These are phyloP conservation scores for Eriosoma lanigerum DNA, from an alignment of 1,140 invertebrate species.

Conservation along the genomic window DNA sequence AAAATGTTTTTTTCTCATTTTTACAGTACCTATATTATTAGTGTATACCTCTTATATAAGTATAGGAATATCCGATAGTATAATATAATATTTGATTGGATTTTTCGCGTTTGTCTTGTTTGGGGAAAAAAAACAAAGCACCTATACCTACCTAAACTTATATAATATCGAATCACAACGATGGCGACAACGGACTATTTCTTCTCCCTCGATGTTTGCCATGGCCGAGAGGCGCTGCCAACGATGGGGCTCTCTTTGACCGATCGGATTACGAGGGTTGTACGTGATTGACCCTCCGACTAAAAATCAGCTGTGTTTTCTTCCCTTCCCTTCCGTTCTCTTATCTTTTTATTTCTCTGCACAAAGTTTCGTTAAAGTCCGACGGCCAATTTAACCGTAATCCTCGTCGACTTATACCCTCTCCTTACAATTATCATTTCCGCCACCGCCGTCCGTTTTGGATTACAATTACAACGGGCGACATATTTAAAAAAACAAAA, in stretches of 20 bases:
- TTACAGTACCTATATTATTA: no score
- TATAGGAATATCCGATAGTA: no score
- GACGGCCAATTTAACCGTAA: conserved; percentile 30
- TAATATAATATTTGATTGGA: no score
- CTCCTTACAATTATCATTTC: background rate
- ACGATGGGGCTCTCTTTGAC: conserved; percentile 2
- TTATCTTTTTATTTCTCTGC: background rate
- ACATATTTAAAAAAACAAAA: conserved; percentile 24
- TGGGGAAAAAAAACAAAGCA: background rate
- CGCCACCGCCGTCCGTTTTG: background rate
- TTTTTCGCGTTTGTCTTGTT: no score
- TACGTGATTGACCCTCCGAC: conserved; percentile 41
- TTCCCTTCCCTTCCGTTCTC: background rate
- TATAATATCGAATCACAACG: background rate
- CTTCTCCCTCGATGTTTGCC: background rate
- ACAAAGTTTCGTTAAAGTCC: conserved; percentile 9
- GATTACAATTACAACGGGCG: conserved; percentile 8
- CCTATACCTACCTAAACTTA: background rate
- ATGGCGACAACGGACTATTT: background rate
- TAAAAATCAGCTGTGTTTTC: background rate
- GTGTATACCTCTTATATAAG: no score
- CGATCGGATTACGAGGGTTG: conserved; percentile 41
- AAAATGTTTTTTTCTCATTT: no score
- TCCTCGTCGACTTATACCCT: background rate
- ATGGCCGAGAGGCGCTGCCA: background rate